These are phyloP conservation scores for Gephyroberyx darwinii DNA, from an alignment of 2,797 vertebrate genomes.

Conservation along the genomic window DNA sequence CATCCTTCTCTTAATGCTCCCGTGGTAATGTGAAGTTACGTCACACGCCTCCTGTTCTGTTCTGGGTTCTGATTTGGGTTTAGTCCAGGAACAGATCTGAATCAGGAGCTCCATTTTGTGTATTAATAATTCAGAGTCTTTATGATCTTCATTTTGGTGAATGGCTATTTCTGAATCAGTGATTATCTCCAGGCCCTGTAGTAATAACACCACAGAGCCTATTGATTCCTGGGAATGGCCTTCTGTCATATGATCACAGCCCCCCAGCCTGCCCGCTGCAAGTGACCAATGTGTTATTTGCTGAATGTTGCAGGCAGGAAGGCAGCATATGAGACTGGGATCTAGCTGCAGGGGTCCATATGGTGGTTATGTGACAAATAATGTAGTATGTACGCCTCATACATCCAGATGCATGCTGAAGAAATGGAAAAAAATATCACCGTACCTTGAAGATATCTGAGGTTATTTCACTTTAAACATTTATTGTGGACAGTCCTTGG, in stretches of 20 bases:
- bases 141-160: constrained; percentile 67
- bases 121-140: constrained; percentile 70
- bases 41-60: constrained; percentile 21
- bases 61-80: constrained; percentile 20
- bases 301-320: constrained; percentile 36
- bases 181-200: constrained; percentile 63
- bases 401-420: not conserved
- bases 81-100: constrained; percentile 36
- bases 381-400: not conserved
- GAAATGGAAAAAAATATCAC: constrained; percentile 19
- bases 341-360: constrained; percentile 34
- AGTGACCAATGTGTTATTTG: constrained; percentile 47
- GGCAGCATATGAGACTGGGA: constrained; percentile 24
- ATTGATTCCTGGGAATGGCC: constrained; percentile 67
- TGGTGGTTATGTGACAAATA: constrained; percentile 17
- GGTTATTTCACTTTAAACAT: constrained; percentile 62
- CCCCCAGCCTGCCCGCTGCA: constrained; percentile 27
- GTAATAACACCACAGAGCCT: constrained; percentile 61
- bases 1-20: constrained; percentile 11
- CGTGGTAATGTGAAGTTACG: constrained; percentile 8
- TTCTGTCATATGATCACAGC: constrained; percentile 39
- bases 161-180: constrained; percentile 59
- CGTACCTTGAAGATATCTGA: constrained; percentile 19
- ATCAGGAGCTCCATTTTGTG: constrained; percentile 45
- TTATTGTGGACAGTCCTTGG: constrained; percentile 48